Evolutionary conservation across 2,888 invertebrate species (phyloP), one percentile per base, ranked within the genome.

Genomic region (Brachynemurus nebulosus): DNA sequence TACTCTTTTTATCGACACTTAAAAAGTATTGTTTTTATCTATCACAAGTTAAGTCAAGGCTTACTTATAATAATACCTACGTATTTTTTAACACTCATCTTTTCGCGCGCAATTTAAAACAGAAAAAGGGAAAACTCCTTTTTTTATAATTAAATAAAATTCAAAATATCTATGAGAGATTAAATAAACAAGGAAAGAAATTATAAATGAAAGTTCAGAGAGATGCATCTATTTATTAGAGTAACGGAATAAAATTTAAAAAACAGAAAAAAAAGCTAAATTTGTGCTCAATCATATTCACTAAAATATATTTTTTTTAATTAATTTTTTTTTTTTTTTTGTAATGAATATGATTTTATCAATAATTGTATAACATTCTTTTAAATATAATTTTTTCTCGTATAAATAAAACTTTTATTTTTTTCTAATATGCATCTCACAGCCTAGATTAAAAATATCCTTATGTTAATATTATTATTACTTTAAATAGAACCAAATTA

Each of bases 31-130:
- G 40, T 40, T 40, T 40, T 40, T 17, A n/a, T 40, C 40, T 40
- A 40, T 40, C 40, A 40, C 40, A 40, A 25, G 37, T 37, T 37
- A 37, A 40, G 40, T 40, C 30, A 40, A 40, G 40, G 40, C 40
- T 40, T 40, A 40, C 30, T 30, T 36, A 36, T 33, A 33, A 33
- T n/a, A 33, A 33, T 16, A 16, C n/a, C 33, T 33, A 14, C n/a
- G 33, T 33, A 14, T 6, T 33, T 33, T 33, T 33, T 33, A 14
- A n/a, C n/a, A n/a, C n/a, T n/a, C n/a, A 33, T 33, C 33, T 16
- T 33, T 33, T 33, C 33, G n/a, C 33, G 9, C 33, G 4, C 33
- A 33, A n/a, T 8, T 16, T 16, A 33, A 33, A 25, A 25, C 8
- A 4, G n/a, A 33, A 33, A 33, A 14, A 33, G 33, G 9, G n/a